Percentiles rank a stretch among this genome's conserved stretches.
These are phyloP conservation scores for Stegastes partitus DNA, from an alignment of 2,113 vertebrate species.

Conservation along the genomic window DNA sequence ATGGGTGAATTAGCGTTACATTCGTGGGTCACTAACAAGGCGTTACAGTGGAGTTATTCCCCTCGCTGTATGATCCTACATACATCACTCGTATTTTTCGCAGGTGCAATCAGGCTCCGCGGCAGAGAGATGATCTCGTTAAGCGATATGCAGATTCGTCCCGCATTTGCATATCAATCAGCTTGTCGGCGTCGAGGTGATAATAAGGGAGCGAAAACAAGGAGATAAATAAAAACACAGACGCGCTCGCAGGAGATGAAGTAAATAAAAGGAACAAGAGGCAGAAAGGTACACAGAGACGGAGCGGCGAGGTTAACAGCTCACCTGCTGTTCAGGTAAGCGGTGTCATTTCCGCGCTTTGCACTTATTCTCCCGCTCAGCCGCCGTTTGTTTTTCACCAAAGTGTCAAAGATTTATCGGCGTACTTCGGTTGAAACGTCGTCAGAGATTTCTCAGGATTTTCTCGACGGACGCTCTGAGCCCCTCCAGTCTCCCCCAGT, in stretches of 20 bases:
- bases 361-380: background rate
- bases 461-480: too few species aligned
- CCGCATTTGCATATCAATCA: slow-evolving; percentile 47
- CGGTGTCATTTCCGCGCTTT: background rate
- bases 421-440: too few species aligned
- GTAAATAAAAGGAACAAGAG: slow-evolving; percentile 11
- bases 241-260: background rate
- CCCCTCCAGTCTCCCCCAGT: background rate
- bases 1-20: background rate
- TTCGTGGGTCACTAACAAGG: background rate
- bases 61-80: background rate
- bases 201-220: slow-evolving; percentile 12
- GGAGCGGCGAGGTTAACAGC: slow-evolving; percentile 25
- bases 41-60: background rate
- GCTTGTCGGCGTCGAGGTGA: background rate
- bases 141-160: slow-evolving; percentile 37
- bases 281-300: background rate
- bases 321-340: slow-evolving; percentile 56
- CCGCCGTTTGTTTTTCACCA: too few species aligned
- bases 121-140: background rate
- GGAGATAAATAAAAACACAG: slow-evolving; percentile 1
- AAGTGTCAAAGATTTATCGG: too few species aligned
- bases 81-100: slow-evolving; percentile 2
- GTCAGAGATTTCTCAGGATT: too few species aligned
- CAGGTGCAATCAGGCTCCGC: background rate